Conservation (phyloP, 2,888 invertebrate species). For the Asteroscopus sphinx region DNA sequence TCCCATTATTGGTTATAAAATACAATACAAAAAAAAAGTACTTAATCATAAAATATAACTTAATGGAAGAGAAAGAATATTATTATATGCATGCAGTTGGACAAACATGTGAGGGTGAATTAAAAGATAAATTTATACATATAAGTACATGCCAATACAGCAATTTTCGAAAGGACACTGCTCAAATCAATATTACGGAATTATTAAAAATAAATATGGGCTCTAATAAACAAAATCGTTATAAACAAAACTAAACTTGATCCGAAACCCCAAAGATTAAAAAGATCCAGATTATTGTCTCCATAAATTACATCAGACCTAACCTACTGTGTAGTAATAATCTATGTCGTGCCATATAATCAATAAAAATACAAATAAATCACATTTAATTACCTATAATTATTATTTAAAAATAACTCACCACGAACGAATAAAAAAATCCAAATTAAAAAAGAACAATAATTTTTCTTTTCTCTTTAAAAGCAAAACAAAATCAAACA, state of each 20-base stretch:
- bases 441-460: constrained; percentile 2
- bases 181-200: too few relatives aligned
- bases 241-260: constrained; percentile 27
- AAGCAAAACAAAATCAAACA: background rate
- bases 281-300: background rate
- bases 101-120: too few relatives aligned
- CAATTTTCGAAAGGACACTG: too few relatives aligned
- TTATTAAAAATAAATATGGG: background rate
- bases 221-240: background rate
- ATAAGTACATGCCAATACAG: too few relatives aligned
- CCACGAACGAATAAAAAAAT: constrained; percentile 17
- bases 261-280: background rate
- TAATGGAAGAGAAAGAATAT: too few relatives aligned
- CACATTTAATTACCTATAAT: background rate
- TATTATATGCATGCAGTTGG: too few relatives aligned
- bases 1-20: too few relatives aligned
- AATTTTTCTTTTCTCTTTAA: constrained; percentile 2
- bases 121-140: too few relatives aligned
- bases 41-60: too few relatives aligned
- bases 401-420: constrained; percentile 13
- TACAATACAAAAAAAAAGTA: too few relatives aligned
- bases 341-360: too few relatives aligned
- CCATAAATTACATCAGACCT: background rate
- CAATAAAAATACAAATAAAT: too few relatives aligned
- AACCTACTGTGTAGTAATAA: background rate